phyloP scores from a whole-genome alignment of 2,888 invertebrate genomes.

The Papilio demoleus region DNA sequence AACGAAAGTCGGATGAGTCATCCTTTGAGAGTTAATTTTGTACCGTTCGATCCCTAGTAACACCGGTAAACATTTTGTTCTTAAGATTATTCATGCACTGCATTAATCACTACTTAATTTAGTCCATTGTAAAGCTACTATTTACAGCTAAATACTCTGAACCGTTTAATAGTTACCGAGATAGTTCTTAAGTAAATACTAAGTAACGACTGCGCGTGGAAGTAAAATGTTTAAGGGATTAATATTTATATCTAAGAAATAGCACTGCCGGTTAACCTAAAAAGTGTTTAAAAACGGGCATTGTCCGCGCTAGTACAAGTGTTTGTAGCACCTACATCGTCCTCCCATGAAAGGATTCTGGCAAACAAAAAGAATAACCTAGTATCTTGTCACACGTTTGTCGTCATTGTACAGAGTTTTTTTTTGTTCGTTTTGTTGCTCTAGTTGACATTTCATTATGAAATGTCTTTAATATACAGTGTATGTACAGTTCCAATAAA shows the following conservation, averaged over 20 bases:
- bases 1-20: conserved; percentile 15
- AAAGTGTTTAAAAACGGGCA: conserved; percentile 3
- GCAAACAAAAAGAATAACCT: conserved; percentile 14
- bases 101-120: conserved; percentile 11
- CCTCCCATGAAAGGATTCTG: background rate
- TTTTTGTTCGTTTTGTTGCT: conserved; percentile 6
- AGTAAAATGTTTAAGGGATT: background rate
- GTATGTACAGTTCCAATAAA: background rate
- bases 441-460: conserved; percentile 3
- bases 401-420: conserved; percentile 8
- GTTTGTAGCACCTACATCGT: conserved; percentile 12
- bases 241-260: background rate
- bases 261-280: background rate
- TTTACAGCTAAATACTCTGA: background rate
- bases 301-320: conserved; percentile 1
- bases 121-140: background rate
- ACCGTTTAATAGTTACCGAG: no score
- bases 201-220: background rate
- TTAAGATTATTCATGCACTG: conserved; percentile 9
- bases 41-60: conserved; percentile 13
- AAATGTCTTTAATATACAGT: background rate
- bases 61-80: background rate
- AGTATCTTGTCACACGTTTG: conserved; percentile 28
- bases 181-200: background rate
- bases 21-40: conserved; percentile 10